Percentiles rank a stretch among this genome's conserved stretches.
Conservation (phyloP, 2,797 vertebrate species). For the Notoglanidium macrostoma region DNA sequence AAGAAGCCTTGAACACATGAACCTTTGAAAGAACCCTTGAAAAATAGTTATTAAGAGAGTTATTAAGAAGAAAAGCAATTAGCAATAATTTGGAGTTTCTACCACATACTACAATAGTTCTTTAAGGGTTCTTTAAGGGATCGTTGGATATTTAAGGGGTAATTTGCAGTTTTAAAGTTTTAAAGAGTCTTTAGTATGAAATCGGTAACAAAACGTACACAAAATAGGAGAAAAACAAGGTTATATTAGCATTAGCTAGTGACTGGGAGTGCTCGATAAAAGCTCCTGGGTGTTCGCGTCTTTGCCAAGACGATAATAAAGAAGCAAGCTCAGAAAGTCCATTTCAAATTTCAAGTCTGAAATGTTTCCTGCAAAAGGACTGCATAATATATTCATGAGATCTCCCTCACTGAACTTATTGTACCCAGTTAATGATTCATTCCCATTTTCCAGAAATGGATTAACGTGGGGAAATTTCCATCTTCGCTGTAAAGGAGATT, state of each 20-base stretch:
- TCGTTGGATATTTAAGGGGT: neutral
- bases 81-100: neutral
- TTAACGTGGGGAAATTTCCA: conserved; percentile 1
- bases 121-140: neutral
- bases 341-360: neutral
- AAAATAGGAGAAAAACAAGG: neutral
- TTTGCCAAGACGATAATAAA: conserved; percentile 3
- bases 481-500: neutral
- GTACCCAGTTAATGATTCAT: neutral
- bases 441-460: neutral
- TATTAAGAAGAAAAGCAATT: neutral
- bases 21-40: neutral
- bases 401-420: neutral
- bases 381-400: neutral
- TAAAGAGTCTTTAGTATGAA: neutral
- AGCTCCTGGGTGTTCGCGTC: neutral
- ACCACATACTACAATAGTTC: neutral
- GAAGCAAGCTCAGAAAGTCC: neutral
- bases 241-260: neutral
- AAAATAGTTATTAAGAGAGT: neutral
- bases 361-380: conserved; percentile 1
- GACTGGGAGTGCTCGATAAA: neutral
- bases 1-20: neutral
- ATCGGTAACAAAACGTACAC: neutral
- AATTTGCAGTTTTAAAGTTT: neutral